Base-by-base conservation (phyloP, 2,888 invertebrate species). In the Limnephilus marmoratus region DNA sequence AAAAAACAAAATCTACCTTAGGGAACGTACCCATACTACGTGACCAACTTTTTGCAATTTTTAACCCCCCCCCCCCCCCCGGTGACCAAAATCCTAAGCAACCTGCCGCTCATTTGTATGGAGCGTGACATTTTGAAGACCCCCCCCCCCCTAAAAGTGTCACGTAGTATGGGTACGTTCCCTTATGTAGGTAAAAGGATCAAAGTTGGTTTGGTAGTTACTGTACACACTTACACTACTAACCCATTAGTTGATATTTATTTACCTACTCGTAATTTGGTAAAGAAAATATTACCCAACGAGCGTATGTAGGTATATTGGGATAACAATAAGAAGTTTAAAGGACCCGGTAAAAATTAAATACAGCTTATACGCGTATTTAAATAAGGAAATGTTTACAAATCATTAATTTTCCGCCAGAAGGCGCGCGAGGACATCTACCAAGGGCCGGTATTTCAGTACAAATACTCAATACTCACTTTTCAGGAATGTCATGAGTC, bases 1-100 rank as follows among this genome's bases (percentile, higher is more conserved):
- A 37, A 34, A 97, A 97, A 93, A 98, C 98, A 0, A 97, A 97
- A 91, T 97, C 97, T 37, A 41, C 41, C 11, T n/a, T n/a, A n/a
- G n/a, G n/a, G n/a, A n/a, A n/a, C n/a, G n/a, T n/a, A n/a, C n/a
- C n/a, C n/a, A n/a, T n/a, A n/a, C n/a, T n/a, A n/a, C n/a, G n/a
- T n/a, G n/a, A n/a, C n/a, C n/a, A n/a, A n/a, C n/a, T n/a, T n/a
- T n/a, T n/a, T n/a, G n/a, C n/a, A n/a, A n/a, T n/a, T n/a, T n/a
- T n/a, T n/a, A n/a, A n/a, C n/a, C n/a, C n/a, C n/a, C n/a, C n/a
- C n/a, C n/a, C n/a, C n/a, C n/a, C n/a, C n/a, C n/a, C n/a, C n/a
- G n/a, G n/a, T n/a, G n/a, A n/a, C n/a, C n/a, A n/a, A n/a, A n/a
- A n/a, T n/a, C n/a, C n/a, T n/a, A n/a, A n/a, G n/a, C n/a, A n/a